Base-by-base conservation (phyloP, 2,797 vertebrate genomes). In the Labroides dimidiatus region DNA sequence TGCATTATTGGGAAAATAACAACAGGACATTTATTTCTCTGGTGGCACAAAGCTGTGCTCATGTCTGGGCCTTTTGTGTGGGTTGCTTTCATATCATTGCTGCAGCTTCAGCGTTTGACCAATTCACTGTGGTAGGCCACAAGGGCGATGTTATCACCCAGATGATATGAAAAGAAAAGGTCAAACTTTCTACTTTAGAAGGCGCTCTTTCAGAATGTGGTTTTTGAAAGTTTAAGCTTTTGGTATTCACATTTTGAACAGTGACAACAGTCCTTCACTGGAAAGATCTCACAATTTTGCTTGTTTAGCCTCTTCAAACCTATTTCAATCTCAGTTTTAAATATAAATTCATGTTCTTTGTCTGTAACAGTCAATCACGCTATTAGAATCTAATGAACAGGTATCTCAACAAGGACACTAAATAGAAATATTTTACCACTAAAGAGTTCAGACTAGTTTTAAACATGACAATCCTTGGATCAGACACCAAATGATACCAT, bases 1-100 rank as follows among this genome's bases (percentile, higher is more conserved):
- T 61, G 50, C 33, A 44, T 42, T n/a, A 56, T 37, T 37, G 21
- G 36, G 51, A 50, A 63, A 48, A 23, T 14, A 48, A 23, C 80
- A 84, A 75, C 33, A 52, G 33, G 55, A 66, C 58, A 80, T 78
- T 44, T 67, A 67, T 80, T 55, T 39, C 55, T 51, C 36, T 48
- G 52, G 73, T 20, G 50, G 61, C 74, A 36, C 36, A 68, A 68
- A 76, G 56, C 64, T 60, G 44, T 53, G 50, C 54, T 64, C 11
- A n/a, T 64, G 47, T 53, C 21, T 50, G 41, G 13, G 69, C 39
- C 36, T 60, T 65, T 48, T 77, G 47, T 69, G 58, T 60, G 63
- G 48, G 45, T 48, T 53, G 21, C 27, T 70, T 63, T 77, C 49
- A 61, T 68, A 47, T 81, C 64, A 57, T 59, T 1, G 0, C 61